Percentiles rank a stretch among this genome's conserved stretches.
Evolutionary conservation across 2,888 invertebrate genomes (phyloP).

Genomic region (Imbricaverruca yamaguchii): DNA sequence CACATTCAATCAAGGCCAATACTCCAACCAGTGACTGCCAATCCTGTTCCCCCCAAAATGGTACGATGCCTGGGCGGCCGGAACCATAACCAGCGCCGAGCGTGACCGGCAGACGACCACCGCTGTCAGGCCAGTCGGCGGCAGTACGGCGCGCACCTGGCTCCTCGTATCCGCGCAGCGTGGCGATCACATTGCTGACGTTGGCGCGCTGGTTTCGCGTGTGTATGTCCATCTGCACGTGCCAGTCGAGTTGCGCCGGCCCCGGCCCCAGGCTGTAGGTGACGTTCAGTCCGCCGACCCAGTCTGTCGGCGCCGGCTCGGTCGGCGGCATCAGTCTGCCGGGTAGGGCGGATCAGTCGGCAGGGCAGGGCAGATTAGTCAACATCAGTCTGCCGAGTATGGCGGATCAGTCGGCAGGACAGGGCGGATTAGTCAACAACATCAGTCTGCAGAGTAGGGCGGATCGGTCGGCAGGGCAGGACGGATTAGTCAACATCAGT

Average conservation of each 20-base stretch:
- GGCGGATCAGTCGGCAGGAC: constrained; percentile 42
- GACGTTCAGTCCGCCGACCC: constrained; percentile 43
- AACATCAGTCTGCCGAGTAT: constrained; percentile 34
- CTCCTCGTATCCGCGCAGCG: constrained; percentile 39
- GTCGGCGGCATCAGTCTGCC: constrained; percentile 5
- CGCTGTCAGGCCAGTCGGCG: no score
- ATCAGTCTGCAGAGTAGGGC: neutral
- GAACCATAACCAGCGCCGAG: no score
- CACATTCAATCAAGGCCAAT: no score
- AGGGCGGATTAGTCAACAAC: neutral
- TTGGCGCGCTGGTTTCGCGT: constrained; percentile 33
- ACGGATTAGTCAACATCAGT: neutral
- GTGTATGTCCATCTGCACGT: constrained; percentile 34
- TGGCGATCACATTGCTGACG: constrained; percentile 41
- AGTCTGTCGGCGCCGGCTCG: constrained; percentile 36
- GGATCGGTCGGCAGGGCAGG: no score
- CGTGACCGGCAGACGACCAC: no score
- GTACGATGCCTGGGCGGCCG: no score
- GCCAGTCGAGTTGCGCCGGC: constrained; percentile 34
- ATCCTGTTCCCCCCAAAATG: no score
- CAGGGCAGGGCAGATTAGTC: no score
- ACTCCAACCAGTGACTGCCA: no score
- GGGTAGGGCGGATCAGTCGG: no score
- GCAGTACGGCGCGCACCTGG: constrained; percentile 31
- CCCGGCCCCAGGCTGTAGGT: constrained; percentile 43